Evolutionary conservation across 2,113 vertebrate genomes (phyloP).

Genomic region (Acanthochromis polyacanthus): DNA sequence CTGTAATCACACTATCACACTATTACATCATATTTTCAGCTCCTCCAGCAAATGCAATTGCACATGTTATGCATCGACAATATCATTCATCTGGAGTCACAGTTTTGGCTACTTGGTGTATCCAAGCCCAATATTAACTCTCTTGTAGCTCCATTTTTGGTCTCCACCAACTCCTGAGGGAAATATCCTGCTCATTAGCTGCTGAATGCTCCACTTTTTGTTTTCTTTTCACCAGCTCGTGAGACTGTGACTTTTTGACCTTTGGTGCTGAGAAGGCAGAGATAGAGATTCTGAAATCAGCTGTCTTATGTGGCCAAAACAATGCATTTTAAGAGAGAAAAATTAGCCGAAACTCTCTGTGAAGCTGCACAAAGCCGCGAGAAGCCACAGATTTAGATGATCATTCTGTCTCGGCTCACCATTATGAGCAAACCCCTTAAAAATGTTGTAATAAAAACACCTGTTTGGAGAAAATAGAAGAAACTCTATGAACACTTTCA

Average conservation of each 20-base stretch:
- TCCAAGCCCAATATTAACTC: neutral
- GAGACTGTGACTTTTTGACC: neutral
- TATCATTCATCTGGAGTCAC: neutral
- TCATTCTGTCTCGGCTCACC: too few relatives aligned
- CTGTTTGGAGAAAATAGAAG: too few relatives aligned
- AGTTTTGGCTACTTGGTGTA: neutral
- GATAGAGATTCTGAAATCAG: neutral
- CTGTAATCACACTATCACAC: too few relatives aligned
- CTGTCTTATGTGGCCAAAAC: neutral
- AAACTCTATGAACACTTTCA: too few relatives aligned
- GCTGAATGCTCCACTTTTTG: neutral
- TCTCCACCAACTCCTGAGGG: neutral
- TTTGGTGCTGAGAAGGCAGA: neutral
- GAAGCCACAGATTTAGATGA: too few relatives aligned
- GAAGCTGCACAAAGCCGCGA: neutral
- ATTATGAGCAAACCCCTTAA: too few relatives aligned
- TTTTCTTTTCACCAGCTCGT: neutral
- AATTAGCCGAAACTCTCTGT: neutral
- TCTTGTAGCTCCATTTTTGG: slow-evolving; percentile 9
- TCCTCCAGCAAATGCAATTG: neutral
- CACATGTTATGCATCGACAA: neutral
- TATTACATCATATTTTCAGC: neutral
- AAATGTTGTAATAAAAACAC: too few relatives aligned
- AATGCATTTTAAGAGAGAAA: neutral
- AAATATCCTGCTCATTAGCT: neutral